Percentiles rank a stretch among this genome's conserved stretches.
These are phyloP conservation scores for Embidobia sp. DNA, from an alignment of 2,888 invertebrate species.

Conservation along the genomic window DNA sequence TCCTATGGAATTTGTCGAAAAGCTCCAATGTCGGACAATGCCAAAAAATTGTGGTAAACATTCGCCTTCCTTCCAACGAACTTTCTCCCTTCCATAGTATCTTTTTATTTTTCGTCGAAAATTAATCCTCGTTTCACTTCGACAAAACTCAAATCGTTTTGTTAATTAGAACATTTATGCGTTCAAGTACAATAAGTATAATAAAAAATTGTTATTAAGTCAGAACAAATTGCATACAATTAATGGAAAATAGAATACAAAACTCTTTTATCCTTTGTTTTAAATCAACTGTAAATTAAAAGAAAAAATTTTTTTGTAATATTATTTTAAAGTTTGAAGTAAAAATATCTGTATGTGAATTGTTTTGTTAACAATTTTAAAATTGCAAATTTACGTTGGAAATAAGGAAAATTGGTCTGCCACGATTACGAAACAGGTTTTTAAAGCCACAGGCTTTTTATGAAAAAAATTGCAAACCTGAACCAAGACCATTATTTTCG, in stretches of 20 bases:
- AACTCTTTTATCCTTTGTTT: too few relatives aligned
- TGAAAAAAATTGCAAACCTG: constrained; percentile 18
- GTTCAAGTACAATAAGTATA: too few relatives aligned
- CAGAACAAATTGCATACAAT: too few relatives aligned
- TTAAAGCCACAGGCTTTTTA: constrained; percentile 38
- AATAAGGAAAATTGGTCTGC: constrained; percentile 24
- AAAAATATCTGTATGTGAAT: too few relatives aligned
- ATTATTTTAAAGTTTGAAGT: too few relatives aligned
- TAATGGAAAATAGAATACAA: too few relatives aligned
- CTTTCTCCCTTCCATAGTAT: constrained; percentile 32
- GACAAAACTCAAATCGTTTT: too few relatives aligned
- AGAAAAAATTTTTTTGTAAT: too few relatives aligned
- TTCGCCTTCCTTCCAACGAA: background rate
- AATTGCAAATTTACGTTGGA: too few relatives aligned
- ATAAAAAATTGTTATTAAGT: too few relatives aligned
- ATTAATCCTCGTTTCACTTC: background rate
- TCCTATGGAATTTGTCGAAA: constrained; percentile 44
- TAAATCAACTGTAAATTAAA: background rate
- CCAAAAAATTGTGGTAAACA: constrained; percentile 46
- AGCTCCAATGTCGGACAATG: constrained; percentile 25
- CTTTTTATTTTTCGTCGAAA: constrained; percentile 10
- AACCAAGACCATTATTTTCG: constrained; percentile 21
- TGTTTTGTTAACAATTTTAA: too few relatives aligned
- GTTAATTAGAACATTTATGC: too few relatives aligned
- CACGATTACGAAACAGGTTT: constrained; percentile 64